phyloP scores from a whole-genome alignment of 2,888 invertebrate genomes.

The Orchestes rusci region DNA sequence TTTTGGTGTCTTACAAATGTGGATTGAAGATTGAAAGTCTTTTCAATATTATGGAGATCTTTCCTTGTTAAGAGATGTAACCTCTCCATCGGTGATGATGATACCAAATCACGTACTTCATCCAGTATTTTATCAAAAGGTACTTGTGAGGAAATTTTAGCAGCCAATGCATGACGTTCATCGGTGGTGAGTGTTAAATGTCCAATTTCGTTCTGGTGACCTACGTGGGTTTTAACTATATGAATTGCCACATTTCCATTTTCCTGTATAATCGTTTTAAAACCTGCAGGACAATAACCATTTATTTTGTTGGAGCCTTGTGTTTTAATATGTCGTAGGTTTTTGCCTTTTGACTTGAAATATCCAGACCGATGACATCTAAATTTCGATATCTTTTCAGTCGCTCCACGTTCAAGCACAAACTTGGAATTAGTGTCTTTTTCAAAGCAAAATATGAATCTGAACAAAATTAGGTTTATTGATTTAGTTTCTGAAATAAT shows the following conservation, averaged over 20 bases:
- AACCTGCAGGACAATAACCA: conserved; percentile 12
- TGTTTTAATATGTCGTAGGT: conserved; percentile 6
- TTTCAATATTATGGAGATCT: conserved; percentile 24
- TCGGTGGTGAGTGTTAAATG: conserved; percentile 13
- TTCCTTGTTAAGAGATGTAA: conserved; percentile 18
- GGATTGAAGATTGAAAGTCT: conserved; percentile 16
- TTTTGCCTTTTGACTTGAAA: conserved; percentile 1
- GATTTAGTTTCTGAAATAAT: too few species aligned
- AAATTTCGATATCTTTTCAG: too few species aligned
- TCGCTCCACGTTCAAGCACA: too few species aligned
- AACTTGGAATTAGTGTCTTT: too few species aligned
- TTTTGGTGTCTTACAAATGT: conserved; percentile 10
- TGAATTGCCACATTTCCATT: conserved; percentile 1
- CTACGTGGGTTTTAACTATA: conserved; percentile 7
- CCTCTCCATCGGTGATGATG: not conserved
- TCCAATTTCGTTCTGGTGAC: conserved; percentile 17
- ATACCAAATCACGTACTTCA: conserved; percentile 16
- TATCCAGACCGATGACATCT: conserved; percentile 10
- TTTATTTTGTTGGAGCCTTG: conserved; percentile 12
- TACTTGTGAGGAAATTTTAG: conserved; percentile 17
- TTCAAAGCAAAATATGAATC: too few species aligned
- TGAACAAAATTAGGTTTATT: too few species aligned
- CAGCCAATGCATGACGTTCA: not conserved
- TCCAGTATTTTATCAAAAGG: conserved; percentile 23
- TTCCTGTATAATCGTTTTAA: not conserved